Percentiles rank a stretch among this genome's conserved stretches.
Evolutionary conservation across 2,888 invertebrate genomes (phyloP).

Genomic region (Eristalis pertinax): DNA sequence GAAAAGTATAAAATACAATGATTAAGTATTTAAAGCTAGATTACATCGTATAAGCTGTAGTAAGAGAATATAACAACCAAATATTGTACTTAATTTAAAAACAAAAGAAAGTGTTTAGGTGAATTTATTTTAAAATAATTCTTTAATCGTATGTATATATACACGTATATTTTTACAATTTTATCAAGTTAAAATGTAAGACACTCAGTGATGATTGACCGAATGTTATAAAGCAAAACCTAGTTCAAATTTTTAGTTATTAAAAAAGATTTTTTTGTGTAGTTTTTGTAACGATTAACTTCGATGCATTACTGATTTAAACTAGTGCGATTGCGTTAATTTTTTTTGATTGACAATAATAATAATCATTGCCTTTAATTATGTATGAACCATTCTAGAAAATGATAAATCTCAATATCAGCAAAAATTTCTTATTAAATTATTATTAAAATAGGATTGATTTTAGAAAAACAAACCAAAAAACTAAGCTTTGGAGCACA

Average conservation of each 20-base stretch:
- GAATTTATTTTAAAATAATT: conserved; percentile 54
- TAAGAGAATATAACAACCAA: conserved; percentile 14
- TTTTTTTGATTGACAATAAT: conserved; percentile 20
- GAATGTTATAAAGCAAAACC: conserved; percentile 7
- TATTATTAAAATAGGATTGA: too few relatives aligned
- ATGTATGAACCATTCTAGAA: not conserved
- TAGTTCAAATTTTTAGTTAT: not conserved
- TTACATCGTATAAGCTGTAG: conserved; percentile 17
- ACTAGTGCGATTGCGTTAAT: conserved; percentile 53
- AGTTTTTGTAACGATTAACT: conserved; percentile 26
- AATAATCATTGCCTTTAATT: conserved; percentile 68
- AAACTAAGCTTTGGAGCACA: too few relatives aligned
- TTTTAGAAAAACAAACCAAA: too few relatives aligned
- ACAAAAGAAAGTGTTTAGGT: conserved; percentile 43
- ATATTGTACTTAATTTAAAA: conserved; percentile 18
- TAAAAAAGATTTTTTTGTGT: not conserved
- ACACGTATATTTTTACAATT: conserved; percentile 47
- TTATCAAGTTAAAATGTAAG: conserved; percentile 29
- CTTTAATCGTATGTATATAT: conserved; percentile 70
- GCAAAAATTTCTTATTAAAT: too few relatives aligned
- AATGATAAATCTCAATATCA: too few relatives aligned
- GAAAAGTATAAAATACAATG: conserved; percentile 42
- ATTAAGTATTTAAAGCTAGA: conserved; percentile 46
- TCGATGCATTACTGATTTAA: conserved; percentile 23
- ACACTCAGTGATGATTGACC: conserved; percentile 33